Conservation (phyloP, 2,888 invertebrate species). For the Trachelus iudaicus region DNA sequence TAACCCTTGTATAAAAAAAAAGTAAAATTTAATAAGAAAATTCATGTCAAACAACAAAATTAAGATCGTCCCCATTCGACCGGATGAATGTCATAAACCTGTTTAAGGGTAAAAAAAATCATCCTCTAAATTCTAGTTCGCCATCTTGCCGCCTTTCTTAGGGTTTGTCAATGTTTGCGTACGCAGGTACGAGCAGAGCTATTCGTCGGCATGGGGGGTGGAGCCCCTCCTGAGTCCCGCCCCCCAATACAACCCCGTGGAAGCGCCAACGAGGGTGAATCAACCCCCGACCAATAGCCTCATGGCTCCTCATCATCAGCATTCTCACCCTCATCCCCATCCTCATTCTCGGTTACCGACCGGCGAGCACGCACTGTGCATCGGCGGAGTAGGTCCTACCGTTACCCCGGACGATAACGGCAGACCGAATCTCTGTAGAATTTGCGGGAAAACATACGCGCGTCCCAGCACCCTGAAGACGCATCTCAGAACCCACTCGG, state of each 20-base stretch:
- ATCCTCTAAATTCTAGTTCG: not conserved
- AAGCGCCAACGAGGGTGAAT: constrained; percentile 60
- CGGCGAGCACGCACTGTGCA: constrained; percentile 66
- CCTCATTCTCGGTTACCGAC: constrained; percentile 54
- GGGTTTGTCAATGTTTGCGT: not conserved
- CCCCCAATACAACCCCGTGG: constrained; percentile 62
- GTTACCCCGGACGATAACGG: constrained; percentile 78
- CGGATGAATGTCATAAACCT: not conserved
- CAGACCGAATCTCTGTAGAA: constrained; percentile 90
- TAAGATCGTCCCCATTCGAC: not conserved
- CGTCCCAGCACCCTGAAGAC: constrained; percentile 97
- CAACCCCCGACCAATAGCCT: constrained; percentile 61
- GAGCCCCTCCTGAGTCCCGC: constrained; percentile 64
- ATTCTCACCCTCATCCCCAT: constrained; percentile 51
- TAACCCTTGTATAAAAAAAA: not conserved
- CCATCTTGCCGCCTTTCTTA: not conserved
- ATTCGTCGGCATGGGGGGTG: constrained; percentile 63
- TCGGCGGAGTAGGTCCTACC: constrained; percentile 60
- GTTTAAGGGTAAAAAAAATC: not conserved
- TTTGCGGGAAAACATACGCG: constrained; percentile 97
- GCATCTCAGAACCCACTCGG: constrained; percentile 95
- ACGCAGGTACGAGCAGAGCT: constrained; percentile 61
- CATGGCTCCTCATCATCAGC: constrained; percentile 63
- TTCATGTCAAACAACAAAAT: not conserved
- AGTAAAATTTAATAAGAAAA: not conserved